Evolutionary conservation across 23 tunicate species (phyloP).

Genomic region (Halocynthia roretzi): DNA sequence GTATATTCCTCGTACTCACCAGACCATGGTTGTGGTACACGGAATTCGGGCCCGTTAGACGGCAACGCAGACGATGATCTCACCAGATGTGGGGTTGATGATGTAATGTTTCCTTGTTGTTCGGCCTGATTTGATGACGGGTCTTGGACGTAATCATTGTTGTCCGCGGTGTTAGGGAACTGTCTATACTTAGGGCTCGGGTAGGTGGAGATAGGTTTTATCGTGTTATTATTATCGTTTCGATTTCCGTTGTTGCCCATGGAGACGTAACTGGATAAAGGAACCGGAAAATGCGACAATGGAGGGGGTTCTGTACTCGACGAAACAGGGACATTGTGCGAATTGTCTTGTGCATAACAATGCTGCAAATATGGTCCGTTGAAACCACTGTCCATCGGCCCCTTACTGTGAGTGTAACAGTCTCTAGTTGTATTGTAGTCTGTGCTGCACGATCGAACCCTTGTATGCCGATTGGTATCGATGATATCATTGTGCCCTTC

Average conservation of each 20-base stretch:
- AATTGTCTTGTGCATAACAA: not conserved
- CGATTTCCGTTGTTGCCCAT: not conserved
- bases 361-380: not conserved
- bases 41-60: not conserved
- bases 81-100: too few relatives aligned
- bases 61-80: too few relatives aligned
- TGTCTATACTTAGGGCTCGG: too few relatives aligned
- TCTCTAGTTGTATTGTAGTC: conserved; percentile 2
- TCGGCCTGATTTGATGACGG: too few relatives aligned
- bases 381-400: not conserved
- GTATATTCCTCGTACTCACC: conserved; percentile 6
- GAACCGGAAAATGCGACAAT: conserved; percentile 25
- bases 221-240: not conserved
- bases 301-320: conserved; percentile 15
- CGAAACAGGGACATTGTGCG: not conserved
- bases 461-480: not conserved
- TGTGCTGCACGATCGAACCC: conserved; percentile 20
- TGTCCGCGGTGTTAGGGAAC: too few relatives aligned
- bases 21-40: conserved; percentile 18
- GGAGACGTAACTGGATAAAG: not conserved
- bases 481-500: too few relatives aligned
- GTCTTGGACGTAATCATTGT: too few relatives aligned
- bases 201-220: not conserved
- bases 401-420: not conserved
- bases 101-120: too few relatives aligned